These are phyloP conservation scores for Trichogramma evanescens DNA, from an alignment of 2,888 invertebrate genomes.

Conservation along the genomic window DNA sequence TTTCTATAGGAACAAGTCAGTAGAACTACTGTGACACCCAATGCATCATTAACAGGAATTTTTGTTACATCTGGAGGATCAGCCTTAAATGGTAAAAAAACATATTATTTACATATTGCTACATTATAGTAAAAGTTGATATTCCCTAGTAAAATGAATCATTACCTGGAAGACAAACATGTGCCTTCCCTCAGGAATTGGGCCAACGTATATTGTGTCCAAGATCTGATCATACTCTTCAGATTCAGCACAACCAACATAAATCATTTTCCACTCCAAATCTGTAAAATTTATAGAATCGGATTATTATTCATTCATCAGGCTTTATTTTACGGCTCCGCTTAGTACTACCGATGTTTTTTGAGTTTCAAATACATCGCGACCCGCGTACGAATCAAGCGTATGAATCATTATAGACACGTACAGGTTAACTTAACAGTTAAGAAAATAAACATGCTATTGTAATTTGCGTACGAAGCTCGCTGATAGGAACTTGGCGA, in stretches of 20 bases:
- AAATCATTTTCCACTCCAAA: constrained; percentile 99
- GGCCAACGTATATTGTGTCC: constrained; percentile 96
- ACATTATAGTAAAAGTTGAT: constrained; percentile 33
- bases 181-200: constrained; percentile 92
- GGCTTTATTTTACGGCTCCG: too few species aligned
- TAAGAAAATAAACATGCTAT: too few species aligned
- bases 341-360: too few species aligned
- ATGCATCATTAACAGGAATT: constrained; percentile 91
- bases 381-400: neutral
- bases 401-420: too few species aligned
- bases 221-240: constrained; percentile 94
- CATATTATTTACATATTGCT: neutral
- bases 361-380: neutral
- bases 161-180: constrained; percentile 87
- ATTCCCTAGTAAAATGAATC: neutral
- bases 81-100: constrained; percentile 57
- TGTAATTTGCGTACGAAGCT: too few species aligned
- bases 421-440: too few species aligned
- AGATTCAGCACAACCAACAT: constrained; percentile 96
- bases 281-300: constrained; percentile 54
- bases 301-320: neutral
- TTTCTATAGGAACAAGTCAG: constrained; percentile 85
- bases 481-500: too few species aligned
- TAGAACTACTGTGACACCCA: constrained; percentile 96
- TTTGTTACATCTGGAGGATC: constrained; percentile 89